These are phyloP conservation scores for Misgurnus mizolepis DNA, from an alignment of 2,113 vertebrate species.

Conservation along the genomic window DNA sequence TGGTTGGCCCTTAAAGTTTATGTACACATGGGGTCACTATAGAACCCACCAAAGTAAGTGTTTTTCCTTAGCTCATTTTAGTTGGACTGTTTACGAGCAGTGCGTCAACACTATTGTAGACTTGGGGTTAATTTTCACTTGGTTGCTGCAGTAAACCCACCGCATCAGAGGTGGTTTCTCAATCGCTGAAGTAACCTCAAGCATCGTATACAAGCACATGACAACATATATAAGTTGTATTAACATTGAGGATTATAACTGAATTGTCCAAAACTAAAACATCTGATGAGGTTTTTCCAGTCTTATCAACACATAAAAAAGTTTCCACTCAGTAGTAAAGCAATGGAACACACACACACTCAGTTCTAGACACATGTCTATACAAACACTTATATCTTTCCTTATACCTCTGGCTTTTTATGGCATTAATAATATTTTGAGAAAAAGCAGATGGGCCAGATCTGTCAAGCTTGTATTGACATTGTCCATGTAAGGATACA, in stretches of 20 bases:
- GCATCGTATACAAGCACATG: not conserved
- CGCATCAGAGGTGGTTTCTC: slow-evolving; percentile 28
- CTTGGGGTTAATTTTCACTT: slow-evolving; percentile 39
- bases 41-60: slow-evolving; percentile 7
- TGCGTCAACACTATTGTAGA: slow-evolving; percentile 29
- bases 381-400: slow-evolving; percentile 49
- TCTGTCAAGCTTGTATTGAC: slow-evolving; percentile 55
- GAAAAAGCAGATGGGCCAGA: slow-evolving; percentile 53
- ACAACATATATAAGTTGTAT: not conserved
- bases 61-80: slow-evolving; percentile 25
- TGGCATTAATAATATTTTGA: slow-evolving; percentile 61
- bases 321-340: slow-evolving; percentile 37
- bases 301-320: slow-evolving; percentile 28
- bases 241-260: slow-evolving; percentile 39
- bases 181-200: slow-evolving; percentile 21
- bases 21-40: not conserved
- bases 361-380: slow-evolving; percentile 31
- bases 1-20: not conserved
- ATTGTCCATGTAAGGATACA: slow-evolving; percentile 54
- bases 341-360: slow-evolving; percentile 40
- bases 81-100: slow-evolving; percentile 27
- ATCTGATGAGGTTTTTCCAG: slow-evolving; percentile 47
- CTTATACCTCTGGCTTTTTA: slow-evolving; percentile 50
- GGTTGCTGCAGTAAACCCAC: slow-evolving; percentile 20
- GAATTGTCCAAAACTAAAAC: slow-evolving; percentile 30